Evolutionary conservation across 1,140 invertebrate genomes (phyloP).

Genomic region (Drosophila chauvacae): DNA sequence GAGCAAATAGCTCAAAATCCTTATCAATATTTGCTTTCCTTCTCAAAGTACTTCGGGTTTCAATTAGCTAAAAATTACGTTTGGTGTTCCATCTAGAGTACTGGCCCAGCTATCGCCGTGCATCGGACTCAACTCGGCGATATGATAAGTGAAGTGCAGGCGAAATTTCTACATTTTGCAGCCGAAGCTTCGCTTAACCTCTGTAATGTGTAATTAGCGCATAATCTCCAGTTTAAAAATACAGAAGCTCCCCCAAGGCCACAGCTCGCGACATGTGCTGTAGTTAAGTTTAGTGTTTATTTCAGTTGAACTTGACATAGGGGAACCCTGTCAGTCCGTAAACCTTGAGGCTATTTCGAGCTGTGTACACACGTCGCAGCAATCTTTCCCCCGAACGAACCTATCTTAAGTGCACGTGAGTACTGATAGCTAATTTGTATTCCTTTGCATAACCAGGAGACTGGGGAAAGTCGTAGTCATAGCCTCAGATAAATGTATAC

Average conservation of each 20-base stretch:
- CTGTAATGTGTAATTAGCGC: slow-evolving; percentile 15
- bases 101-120: background rate
- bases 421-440: background rate
- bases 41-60: too few species aligned
- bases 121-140: slow-evolving; percentile 17
- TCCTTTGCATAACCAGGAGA: background rate
- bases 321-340: slow-evolving; percentile 21
- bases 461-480: background rate
- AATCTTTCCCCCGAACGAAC: slow-evolving; percentile 1
- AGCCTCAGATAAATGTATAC: background rate
- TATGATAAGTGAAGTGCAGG: slow-evolving; percentile 6
- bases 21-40: slow-evolving; percentile 51
- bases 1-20: background rate
- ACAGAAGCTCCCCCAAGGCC: slow-evolving; percentile 11
- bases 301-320: slow-evolving; percentile 44
- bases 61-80: slow-evolving; percentile 59
- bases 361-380: slow-evolving; percentile 9
- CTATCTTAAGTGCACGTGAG: slow-evolving; percentile 14
- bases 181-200: background rate
- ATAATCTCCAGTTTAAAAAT: slow-evolving; percentile 12
- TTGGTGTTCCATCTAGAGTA: slow-evolving; percentile 28
- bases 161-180: background rate
- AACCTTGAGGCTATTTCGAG: slow-evolving; percentile 33
- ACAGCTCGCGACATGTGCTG: slow-evolving; percentile 16
- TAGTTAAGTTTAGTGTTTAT: slow-evolving; percentile 23